phyloP scores from a whole-genome alignment of 2,113 vertebrate genomes.

The Upupa epops region DNA sequence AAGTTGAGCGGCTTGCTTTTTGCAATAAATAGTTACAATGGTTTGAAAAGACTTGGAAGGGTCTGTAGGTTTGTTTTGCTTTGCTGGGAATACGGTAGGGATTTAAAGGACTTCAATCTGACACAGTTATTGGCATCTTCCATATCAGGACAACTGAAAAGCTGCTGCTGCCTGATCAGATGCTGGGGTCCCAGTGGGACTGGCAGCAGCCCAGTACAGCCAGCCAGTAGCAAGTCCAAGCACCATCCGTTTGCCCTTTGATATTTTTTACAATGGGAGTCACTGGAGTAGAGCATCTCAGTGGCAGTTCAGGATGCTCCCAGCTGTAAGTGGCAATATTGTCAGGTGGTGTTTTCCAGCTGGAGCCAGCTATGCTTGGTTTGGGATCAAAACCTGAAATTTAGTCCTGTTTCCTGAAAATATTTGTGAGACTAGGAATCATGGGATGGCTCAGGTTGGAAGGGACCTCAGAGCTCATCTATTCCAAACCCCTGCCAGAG shows the following conservation, averaged over 20 bases:
- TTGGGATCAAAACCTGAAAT: not conserved
- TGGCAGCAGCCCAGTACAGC: fast-evolving
- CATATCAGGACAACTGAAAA: not conserved
- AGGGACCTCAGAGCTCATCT: too few relatives aligned
- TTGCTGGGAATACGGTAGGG: not conserved
- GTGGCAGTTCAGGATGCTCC: not conserved
- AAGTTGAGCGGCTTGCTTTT: not conserved
- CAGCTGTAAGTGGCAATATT: fast-evolving
- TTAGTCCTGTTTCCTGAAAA: not conserved
- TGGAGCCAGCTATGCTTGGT: not conserved
- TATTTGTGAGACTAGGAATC: not conserved
- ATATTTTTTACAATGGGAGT: not conserved
- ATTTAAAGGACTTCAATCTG: not conserved
- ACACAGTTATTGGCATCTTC: not conserved
- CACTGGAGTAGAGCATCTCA: not conserved
- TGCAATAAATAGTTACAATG: not conserved
- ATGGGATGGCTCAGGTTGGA: too few relatives aligned
- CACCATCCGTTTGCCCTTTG: not conserved
- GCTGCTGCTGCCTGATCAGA: not conserved
- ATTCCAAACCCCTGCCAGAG: too few relatives aligned
- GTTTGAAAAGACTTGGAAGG: not conserved
- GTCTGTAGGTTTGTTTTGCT: not conserved
- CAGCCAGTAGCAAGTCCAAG: not conserved
- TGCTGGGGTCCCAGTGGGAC: not conserved
- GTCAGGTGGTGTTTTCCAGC: fast-evolving